These are phyloP conservation scores for Tribolium castaneum DNA, from an alignment of 1,140 invertebrate species.

Conservation along the genomic window DNA sequence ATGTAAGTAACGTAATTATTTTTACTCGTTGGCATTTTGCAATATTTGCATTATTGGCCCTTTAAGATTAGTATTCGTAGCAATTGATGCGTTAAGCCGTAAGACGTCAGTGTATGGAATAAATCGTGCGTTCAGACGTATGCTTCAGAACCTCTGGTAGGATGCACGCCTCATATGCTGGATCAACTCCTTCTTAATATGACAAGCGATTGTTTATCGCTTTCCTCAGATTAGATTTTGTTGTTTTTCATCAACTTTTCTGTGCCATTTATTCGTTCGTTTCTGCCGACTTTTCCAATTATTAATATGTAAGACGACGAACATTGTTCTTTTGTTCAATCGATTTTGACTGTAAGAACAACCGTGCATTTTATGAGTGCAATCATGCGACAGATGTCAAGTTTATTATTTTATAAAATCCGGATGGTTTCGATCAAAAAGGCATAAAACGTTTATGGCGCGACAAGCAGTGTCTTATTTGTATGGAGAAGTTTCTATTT, in stretches of 20 bases:
- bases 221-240: conserved; percentile 51
- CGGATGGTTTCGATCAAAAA: conserved; percentile 44
- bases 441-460: conserved; percentile 44
- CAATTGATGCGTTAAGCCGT: conserved; percentile 27
- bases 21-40: background rate
- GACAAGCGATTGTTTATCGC: conserved; percentile 56
- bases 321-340: background rate
- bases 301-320: background rate
- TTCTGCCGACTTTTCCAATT: background rate
- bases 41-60: conserved; percentile 13
- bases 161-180: conserved; percentile 58
- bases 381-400: conserved; percentile 45
- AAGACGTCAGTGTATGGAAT: conserved; percentile 42
- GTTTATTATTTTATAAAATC: conserved; percentile 48
- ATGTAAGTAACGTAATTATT: background rate
- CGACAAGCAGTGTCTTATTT: conserved; percentile 38
- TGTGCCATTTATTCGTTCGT: conserved; percentile 23
- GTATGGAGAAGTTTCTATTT: conserved; percentile 17
- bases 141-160: conserved; percentile 36
- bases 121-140: conserved; percentile 53
- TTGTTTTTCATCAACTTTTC: conserved; percentile 49
- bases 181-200: conserved; percentile 56
- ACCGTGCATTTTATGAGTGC: conserved; percentile 43
- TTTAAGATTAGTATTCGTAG: background rate
- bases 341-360: conserved; percentile 36